These are phyloP conservation scores for Antennarius striatus DNA, from an alignment of 2,113 vertebrate species.

Conservation along the genomic window DNA sequence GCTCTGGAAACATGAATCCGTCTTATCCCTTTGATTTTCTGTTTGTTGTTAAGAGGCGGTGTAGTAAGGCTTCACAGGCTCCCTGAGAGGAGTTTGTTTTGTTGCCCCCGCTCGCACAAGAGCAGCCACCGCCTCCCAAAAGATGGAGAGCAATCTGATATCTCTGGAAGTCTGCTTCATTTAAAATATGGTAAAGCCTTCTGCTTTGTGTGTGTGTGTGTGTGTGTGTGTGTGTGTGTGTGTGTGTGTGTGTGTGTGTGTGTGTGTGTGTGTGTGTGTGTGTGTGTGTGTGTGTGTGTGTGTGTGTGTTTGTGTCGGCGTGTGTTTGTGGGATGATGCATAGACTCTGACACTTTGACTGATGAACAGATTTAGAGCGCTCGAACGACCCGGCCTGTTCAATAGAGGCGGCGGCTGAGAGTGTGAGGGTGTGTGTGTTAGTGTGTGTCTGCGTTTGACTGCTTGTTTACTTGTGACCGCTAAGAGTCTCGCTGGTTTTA, in stretches of 20 bases:
- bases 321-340: slow-evolving; percentile 73
- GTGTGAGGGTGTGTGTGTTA: slow-evolving; percentile 44
- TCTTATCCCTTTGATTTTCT: slow-evolving; percentile 54
- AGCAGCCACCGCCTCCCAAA: slow-evolving; percentile 60
- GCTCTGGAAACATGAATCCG: slow-evolving; percentile 51
- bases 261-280: slow-evolving; percentile 40
- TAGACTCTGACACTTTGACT: slow-evolving; percentile 81
- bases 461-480: slow-evolving; percentile 51
- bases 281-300: slow-evolving; percentile 47
- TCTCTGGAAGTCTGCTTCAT: slow-evolving; percentile 68
- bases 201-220: slow-evolving; percentile 49
- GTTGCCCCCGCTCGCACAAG: slow-evolving; percentile 64
- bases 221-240: slow-evolving; percentile 41
- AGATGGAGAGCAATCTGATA: slow-evolving; percentile 74
- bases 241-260: slow-evolving; percentile 32
- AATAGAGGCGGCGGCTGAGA: slow-evolving; percentile 68
- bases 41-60: slow-evolving; percentile 57
- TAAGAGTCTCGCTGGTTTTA: slow-evolving; percentile 50
- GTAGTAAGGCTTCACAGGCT: slow-evolving; percentile 52
- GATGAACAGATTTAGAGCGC: slow-evolving; percentile 82
- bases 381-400: slow-evolving; percentile 75
- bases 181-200: slow-evolving; percentile 75
- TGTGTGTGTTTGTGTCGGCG: slow-evolving; percentile 41
- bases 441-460: slow-evolving; percentile 31
- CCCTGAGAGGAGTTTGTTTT: slow-evolving; percentile 72